Evolutionary conservation across 2,113 vertebrate species (phyloP).

Genomic region (Heterochromis multidens): DNA sequence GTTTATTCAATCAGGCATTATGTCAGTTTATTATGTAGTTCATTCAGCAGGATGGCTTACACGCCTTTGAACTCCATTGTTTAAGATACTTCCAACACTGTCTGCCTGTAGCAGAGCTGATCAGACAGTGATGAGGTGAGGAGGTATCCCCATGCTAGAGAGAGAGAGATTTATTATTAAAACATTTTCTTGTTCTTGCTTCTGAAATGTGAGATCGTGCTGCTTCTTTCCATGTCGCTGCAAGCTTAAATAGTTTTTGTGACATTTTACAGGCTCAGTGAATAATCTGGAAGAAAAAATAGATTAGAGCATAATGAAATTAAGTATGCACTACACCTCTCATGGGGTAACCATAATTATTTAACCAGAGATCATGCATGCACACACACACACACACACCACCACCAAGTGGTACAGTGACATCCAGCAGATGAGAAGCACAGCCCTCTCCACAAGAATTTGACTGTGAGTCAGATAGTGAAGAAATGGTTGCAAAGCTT

Average conservation of each 20-base stretch:
- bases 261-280: background rate
- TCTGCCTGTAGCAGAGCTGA: background rate
- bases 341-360: background rate
- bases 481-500: conserved; percentile 48
- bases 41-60: no score
- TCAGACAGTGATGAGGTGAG: background rate
- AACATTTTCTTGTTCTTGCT: background rate
- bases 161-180: background rate
- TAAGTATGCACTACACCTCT: background rate
- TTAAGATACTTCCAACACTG: background rate
- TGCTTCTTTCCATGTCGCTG: background rate
- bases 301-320: background rate
- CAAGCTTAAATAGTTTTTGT: background rate
- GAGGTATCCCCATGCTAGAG: background rate
- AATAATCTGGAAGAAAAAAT: background rate
- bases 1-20: background rate
- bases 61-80: background rate
- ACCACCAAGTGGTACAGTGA: background rate
- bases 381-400: background rate
- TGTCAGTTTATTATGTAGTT: no score
- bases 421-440: conserved; percentile 20
- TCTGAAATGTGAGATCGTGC: background rate
- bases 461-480: conserved; percentile 26
- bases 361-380: background rate
- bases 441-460: background rate